Conservation (phyloP, 35 echinoderm and acorn worm species). For the Apostichopus californicus region DNA sequence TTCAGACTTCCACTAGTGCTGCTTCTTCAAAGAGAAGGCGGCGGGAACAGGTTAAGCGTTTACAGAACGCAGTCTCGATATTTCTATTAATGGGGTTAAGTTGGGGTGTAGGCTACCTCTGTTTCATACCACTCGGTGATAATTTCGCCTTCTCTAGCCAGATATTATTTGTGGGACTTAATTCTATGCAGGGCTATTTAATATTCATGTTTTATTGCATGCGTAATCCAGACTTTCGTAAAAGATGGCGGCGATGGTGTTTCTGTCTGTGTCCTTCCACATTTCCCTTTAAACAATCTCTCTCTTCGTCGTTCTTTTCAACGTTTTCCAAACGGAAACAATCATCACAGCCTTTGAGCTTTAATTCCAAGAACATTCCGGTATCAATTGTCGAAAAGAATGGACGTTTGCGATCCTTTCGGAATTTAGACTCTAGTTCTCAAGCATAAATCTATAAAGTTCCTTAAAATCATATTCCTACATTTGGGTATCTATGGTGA, state of each 20-base stretch:
- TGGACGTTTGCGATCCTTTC: neutral
- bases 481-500: no score
- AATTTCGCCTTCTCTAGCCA: constrained; percentile 33
- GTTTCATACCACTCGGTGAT: constrained; percentile 23
- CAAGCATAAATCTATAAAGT: no score
- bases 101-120: constrained; percentile 45
- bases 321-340: neutral
- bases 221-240: constrained; percentile 43
- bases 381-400: neutral
- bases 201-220: constrained; percentile 59
- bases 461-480: no score
- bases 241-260: constrained; percentile 39
- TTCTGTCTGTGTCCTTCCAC: constrained; percentile 36
- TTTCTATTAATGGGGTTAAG: constrained; percentile 45
- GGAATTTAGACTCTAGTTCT: no score
- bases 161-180: constrained; percentile 25
- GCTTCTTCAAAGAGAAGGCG: neutral
- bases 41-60: constrained; percentile 12
- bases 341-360: neutral
- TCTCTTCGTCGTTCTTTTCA: neutral
- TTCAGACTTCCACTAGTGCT: neutral
- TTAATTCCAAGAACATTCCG: neutral
- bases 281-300: neutral
- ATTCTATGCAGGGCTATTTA: constrained; percentile 55
- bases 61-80: constrained; percentile 46